These are phyloP conservation scores for Steinernema hermaphroditum DNA, from an alignment of 2,888 invertebrate genomes.

Conservation along the genomic window DNA sequence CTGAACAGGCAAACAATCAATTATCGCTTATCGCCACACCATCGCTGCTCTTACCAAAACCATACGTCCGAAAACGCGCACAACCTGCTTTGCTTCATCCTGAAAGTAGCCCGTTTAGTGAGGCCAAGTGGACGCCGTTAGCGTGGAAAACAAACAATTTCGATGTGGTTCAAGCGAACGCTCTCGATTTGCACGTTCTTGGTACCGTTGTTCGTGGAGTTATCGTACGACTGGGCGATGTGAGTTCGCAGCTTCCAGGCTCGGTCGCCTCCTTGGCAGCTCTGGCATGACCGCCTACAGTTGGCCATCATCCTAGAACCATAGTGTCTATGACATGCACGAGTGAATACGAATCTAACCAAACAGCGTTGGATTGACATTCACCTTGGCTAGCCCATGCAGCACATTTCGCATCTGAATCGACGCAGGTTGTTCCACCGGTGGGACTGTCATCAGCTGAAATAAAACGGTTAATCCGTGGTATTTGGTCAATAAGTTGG, in stretches of 20 bases:
- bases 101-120: conserved; percentile 36
- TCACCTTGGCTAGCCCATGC: conserved; percentile 66
- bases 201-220: conserved; percentile 50
- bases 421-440: conserved; percentile 51
- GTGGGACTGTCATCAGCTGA: conserved; percentile 17
- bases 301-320: conserved; percentile 66
- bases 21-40: conserved; percentile 2
- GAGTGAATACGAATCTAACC: conserved; percentile 41
- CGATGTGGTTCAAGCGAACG: conserved; percentile 62
- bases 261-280: conserved; percentile 66
- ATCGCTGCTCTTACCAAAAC: conserved; percentile 51
- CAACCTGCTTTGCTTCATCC: conserved; percentile 63
- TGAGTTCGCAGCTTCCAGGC: conserved; percentile 65
- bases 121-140: background rate
- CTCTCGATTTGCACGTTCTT: conserved; percentile 60
- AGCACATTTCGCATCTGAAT: conserved; percentile 64
- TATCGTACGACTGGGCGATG: conserved; percentile 59
- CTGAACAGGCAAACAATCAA: conserved; percentile 36
- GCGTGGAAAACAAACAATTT: conserved; percentile 49
- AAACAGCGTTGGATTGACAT: conserved; percentile 65
- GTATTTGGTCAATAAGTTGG: too few species aligned
- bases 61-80: conserved; percentile 61
- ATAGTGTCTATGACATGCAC: background rate
- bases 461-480: background rate
- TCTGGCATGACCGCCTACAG: conserved; percentile 65